Conservation (phyloP, 37 sponge, comb jelly and placozoan genomes). For the Chondrosia reniformis region DNA sequence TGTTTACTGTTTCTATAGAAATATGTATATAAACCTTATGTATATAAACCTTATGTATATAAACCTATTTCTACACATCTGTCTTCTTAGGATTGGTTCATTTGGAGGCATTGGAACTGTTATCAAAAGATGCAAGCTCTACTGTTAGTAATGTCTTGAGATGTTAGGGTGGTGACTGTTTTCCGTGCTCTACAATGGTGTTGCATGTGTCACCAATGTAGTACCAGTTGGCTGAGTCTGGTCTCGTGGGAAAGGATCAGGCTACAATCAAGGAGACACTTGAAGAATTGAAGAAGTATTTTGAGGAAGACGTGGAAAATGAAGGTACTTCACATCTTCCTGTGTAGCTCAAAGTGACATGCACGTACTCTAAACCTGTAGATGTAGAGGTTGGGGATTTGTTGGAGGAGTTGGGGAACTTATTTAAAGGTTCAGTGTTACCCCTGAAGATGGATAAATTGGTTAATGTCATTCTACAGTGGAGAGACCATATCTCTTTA, state of each 20-base stretch:
- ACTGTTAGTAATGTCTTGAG: slow-evolving; percentile 44
- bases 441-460: slow-evolving; percentile 60
- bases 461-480: slow-evolving; percentile 15
- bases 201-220: too few relatives aligned
- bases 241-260: too few relatives aligned
- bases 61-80: not conserved
- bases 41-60: not conserved
- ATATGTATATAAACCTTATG: not conserved
- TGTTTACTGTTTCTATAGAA: not conserved
- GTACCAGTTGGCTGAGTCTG: too few relatives aligned
- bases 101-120: slow-evolving; percentile 84
- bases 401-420: slow-evolving; percentile 18
- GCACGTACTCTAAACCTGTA: too few relatives aligned
- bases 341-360: too few relatives aligned
- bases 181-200: too few relatives aligned
- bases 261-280: too few relatives aligned
- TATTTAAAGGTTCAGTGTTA: slow-evolving; percentile 37
- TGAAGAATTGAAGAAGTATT: not conserved
- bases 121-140: slow-evolving; percentile 72
- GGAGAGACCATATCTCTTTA: too few relatives aligned
- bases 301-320: not conserved
- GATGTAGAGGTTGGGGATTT: not conserved
- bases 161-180: not conserved
- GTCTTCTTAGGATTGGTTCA: slow-evolving; percentile 60
- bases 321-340: not conserved